Evolutionary conservation across 1,140 invertebrate genomes (phyloP).

Genomic region (Physella acuta): DNA sequence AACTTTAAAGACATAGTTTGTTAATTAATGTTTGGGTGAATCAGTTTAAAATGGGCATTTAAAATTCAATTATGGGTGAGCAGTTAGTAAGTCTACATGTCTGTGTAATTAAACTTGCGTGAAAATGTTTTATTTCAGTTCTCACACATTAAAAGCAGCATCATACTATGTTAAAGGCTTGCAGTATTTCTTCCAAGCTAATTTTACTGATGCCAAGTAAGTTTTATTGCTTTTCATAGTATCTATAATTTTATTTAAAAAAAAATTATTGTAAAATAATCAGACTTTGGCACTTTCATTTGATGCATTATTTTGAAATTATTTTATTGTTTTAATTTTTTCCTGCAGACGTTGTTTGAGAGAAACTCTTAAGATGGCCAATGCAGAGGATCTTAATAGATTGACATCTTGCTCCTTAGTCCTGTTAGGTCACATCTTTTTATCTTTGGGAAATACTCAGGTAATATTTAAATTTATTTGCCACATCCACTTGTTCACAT

Average conservation of each 20-base stretch:
- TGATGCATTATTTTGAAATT: constrained; percentile 7
- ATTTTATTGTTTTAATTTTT: constrained; percentile 26
- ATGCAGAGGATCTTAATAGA: constrained; percentile 93
- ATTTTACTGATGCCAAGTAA: constrained; percentile 96
- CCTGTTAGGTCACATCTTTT: constrained; percentile 91
- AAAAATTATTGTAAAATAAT: not conserved
- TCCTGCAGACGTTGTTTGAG: constrained; percentile 81
- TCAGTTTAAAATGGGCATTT: too few species aligned
- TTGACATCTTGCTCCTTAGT: constrained; percentile 89
- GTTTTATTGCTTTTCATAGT: constrained; percentile 50
- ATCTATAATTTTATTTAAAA: not conserved
- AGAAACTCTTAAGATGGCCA: constrained; percentile 97
- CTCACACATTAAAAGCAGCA: constrained; percentile 85
- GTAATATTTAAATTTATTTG: too few species aligned
- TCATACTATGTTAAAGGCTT: constrained; percentile 95
- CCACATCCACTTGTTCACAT: too few species aligned
- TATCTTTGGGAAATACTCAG: constrained; percentile 81
- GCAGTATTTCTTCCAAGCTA: constrained; percentile 92
- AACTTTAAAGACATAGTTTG: too few species aligned
- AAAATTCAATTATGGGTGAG: too few species aligned
- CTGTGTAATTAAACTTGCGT: too few species aligned
- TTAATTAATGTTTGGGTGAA: too few species aligned
- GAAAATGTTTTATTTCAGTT: too few species aligned
- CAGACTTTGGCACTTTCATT: too few species aligned
- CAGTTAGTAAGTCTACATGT: too few species aligned